Conservation (phyloP, 2,888 invertebrate genomes). For the Biston stratarius region DNA sequence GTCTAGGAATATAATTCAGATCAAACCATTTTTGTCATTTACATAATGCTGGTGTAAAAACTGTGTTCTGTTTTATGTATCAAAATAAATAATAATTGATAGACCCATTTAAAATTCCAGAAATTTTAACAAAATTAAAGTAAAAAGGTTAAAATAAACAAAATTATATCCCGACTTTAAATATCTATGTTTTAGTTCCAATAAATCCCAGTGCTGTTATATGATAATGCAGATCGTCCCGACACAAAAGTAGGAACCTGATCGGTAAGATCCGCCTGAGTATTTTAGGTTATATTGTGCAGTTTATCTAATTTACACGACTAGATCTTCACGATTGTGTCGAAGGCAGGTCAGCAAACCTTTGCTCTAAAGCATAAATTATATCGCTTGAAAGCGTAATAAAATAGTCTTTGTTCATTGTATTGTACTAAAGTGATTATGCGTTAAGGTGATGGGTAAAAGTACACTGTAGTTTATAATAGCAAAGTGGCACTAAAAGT, state of each 20-base stretch:
- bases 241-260: conserved; percentile 37
- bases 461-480: too few relatives aligned
- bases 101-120: too few relatives aligned
- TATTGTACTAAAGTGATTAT: background rate
- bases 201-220: background rate
- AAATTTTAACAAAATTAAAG: too few relatives aligned
- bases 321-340: conserved; percentile 18
- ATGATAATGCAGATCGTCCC: conserved; percentile 18
- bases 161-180: too few relatives aligned
- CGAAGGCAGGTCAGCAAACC: conserved; percentile 4
- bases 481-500: too few relatives aligned
- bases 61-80: too few relatives aligned
- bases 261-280: conserved; percentile 14
- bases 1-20: too few relatives aligned
- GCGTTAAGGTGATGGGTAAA: too few relatives aligned
- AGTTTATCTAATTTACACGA: conserved; percentile 26
- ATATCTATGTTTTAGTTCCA: background rate
- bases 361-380: conserved; percentile 9
- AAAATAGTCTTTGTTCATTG: background rate
- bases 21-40: too few relatives aligned
- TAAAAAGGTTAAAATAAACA: too few relatives aligned
- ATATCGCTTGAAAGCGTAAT: background rate
- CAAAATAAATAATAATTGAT: too few relatives aligned
- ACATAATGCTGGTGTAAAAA: too few relatives aligned
- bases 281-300: conserved; percentile 21